Percentiles rank a stretch among this genome's conserved stretches.
These are phyloP conservation scores for Carettochelys insculpta DNA, from an alignment of 2,113 vertebrate species.

Conservation along the genomic window DNA sequence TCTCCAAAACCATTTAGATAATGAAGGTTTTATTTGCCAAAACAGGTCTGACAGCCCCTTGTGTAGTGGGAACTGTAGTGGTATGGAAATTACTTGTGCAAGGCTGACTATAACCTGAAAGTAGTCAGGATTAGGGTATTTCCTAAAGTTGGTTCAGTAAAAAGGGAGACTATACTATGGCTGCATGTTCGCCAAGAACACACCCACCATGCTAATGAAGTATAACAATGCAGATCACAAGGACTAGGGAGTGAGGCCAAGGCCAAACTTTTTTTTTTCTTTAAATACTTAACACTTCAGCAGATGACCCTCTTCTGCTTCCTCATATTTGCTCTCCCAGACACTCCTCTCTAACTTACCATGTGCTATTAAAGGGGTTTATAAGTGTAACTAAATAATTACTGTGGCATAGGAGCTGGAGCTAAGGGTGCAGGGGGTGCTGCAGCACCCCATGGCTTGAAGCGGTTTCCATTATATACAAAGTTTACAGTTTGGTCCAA, in stretches of 20 bases:
- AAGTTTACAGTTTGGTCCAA: no score
- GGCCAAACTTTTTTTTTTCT: not conserved
- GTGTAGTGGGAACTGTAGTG: not conserved
- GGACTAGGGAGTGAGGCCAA: not conserved
- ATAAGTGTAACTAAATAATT: not conserved
- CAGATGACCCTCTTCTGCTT: not conserved
- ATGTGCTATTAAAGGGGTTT: rapidly evolving
- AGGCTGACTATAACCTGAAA: not conserved
- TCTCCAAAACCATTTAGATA: not conserved
- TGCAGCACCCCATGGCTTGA: no score
- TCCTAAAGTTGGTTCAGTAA: not conserved
- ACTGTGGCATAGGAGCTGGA: no score
- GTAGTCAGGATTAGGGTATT: not conserved
- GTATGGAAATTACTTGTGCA: not conserved
- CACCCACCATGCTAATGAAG: not conserved
- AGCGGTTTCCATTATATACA: no score
- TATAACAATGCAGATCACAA: not conserved
- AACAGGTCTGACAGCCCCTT: not conserved
- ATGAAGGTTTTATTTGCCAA: not conserved
- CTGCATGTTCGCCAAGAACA: not conserved
- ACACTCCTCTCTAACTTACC: not conserved
- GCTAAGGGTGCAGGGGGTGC: no score
- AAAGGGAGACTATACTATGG: not conserved
- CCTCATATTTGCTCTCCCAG: not conserved
- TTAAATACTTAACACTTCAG: not conserved